Conservation (phyloP, 30 jellyfish, hydroid and myxozoan species). For the Hydractinia echinata region DNA sequence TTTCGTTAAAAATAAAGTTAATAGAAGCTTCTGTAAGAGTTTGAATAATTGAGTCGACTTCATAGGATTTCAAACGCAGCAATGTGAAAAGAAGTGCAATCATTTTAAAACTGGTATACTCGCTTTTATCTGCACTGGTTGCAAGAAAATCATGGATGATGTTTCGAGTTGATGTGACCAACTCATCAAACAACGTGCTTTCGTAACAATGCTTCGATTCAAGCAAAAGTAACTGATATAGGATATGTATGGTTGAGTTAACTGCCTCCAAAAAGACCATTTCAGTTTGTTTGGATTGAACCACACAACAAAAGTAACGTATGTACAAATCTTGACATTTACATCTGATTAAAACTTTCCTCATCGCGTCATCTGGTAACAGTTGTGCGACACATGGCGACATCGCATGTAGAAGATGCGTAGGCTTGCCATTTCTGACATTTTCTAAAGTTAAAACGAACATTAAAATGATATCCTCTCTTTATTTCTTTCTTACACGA, state of each 20-base stretch:
- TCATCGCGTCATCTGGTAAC: not conserved
- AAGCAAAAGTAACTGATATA: not conserved
- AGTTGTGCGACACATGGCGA: constrained; percentile 4
- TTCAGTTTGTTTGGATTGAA: not conserved
- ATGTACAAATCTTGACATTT: not conserved
- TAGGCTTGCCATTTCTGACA: not conserved
- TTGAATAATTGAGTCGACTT: not conserved
- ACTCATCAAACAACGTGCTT: not conserved
- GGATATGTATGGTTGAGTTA: not conserved
- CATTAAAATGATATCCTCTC: no score
- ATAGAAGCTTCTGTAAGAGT: not conserved
- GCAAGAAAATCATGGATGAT: not conserved
- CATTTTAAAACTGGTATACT: not conserved
- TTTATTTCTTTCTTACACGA: no score
- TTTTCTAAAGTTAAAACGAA: not conserved
- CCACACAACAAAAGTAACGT: not conserved
- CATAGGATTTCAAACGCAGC: not conserved
- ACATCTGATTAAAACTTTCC: not conserved
- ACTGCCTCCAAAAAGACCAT: not conserved
- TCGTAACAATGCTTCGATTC: not conserved
- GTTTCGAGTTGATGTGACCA: not conserved
- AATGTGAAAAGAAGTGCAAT: not conserved
- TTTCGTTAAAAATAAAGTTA: not conserved
- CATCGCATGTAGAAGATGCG: not conserved
- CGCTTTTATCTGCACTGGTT: not conserved